phyloP scores from a whole-genome alignment of 2,888 invertebrate species.

The Biston stratarius region DNA sequence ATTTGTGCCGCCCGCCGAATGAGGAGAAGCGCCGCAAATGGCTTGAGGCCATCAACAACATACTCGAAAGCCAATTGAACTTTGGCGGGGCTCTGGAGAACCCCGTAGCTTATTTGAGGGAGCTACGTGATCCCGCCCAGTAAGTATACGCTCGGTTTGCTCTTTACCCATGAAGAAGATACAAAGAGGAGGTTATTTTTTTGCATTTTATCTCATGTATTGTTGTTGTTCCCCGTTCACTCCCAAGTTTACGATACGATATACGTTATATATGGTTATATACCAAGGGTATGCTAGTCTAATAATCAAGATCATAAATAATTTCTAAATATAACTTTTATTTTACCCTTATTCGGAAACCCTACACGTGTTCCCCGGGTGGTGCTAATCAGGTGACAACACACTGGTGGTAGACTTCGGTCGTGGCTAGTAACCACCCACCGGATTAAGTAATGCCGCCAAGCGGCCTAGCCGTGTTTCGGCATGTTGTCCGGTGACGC shows the following conservation, averaged over 20 bases:
- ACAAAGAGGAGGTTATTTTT: background rate
- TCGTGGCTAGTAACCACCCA: too few relatives aligned
- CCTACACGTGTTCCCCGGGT: too few relatives aligned
- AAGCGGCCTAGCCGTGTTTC: too few relatives aligned
- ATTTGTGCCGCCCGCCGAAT: slow-evolving; percentile 89
- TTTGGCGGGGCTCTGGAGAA: slow-evolving; percentile 98
- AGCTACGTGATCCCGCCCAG: slow-evolving; percentile 69
- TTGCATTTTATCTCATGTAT: background rate
- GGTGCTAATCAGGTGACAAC: too few relatives aligned
- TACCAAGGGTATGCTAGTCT: background rate
- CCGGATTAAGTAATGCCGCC: too few relatives aligned
- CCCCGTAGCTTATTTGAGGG: slow-evolving; percentile 89
- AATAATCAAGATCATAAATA: too few relatives aligned
- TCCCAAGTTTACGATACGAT: background rate
- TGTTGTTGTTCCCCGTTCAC: background rate
- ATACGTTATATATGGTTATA: background rate
- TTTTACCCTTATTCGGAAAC: too few relatives aligned
- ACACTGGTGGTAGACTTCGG: too few relatives aligned
- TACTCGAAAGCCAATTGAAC: slow-evolving; percentile 97
- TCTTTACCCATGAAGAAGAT: background rate
- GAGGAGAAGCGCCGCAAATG: slow-evolving; percentile 93
- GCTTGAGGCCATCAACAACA: slow-evolving; percentile 93
- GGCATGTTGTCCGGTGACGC: too few relatives aligned
- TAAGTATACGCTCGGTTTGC: slow-evolving; percentile 61
- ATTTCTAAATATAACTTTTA: too few relatives aligned